A percentile compares a stretch with the other conserved stretches of the same genome.
phyloP scores from a whole-genome alignment of 1,140 invertebrate species.

The Phocides pigmalion region DNA sequence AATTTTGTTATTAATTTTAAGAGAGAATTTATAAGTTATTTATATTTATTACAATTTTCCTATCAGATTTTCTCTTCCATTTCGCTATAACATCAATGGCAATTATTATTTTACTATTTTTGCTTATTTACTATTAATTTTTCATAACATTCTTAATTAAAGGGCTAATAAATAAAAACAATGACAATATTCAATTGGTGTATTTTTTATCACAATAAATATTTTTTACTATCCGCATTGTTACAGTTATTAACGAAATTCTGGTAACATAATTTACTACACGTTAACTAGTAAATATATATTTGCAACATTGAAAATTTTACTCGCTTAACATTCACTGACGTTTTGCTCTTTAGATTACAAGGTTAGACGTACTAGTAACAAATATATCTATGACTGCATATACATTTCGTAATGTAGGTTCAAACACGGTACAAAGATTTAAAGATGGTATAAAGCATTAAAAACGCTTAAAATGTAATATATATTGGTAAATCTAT shows the following conservation, averaged over 20 bases:
- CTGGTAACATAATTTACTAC: conserved; percentile 30
- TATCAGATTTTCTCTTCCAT: no score
- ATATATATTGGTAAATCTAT: no score
- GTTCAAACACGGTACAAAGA: not conserved
- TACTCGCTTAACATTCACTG: conserved; percentile 7
- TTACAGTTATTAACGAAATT: conserved; percentile 41
- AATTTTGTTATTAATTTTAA: no score
- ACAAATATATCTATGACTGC: not conserved
- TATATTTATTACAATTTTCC: no score
- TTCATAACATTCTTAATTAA: not conserved
- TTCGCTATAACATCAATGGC: not conserved
- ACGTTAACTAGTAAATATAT: conserved; percentile 69
- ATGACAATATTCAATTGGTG: conserved; percentile 45
- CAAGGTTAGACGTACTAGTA: not conserved
- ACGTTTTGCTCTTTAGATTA: not conserved
- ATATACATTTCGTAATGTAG: not conserved
- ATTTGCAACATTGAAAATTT: conserved; percentile 67
- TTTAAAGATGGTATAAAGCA: no score
- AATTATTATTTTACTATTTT: no score
- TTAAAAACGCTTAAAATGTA: no score
- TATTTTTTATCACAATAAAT: conserved; percentile 77
- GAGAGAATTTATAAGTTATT: no score
- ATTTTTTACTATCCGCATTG: conserved; percentile 53
- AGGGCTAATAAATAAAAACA: conserved; percentile 25
- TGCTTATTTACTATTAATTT: no score